phyloP scores from a whole-genome alignment of 53 echinoderm and acorn worm genomes.

The Echinarachnius parma region DNA sequence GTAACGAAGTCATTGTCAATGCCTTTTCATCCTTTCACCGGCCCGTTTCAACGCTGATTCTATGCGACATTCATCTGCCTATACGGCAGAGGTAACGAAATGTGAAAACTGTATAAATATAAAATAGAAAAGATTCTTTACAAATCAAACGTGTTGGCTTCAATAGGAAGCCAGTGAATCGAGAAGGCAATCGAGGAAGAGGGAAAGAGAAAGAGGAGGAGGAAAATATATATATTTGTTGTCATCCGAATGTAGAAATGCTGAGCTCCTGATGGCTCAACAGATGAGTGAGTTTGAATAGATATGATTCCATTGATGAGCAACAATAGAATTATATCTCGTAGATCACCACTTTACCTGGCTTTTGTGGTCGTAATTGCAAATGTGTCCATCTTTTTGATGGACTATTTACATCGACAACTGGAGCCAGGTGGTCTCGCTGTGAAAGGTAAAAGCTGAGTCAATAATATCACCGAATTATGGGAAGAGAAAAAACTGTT shows the following conservation, averaged over 20 bases:
- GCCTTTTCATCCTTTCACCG: no score
- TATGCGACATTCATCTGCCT: slow-evolving; percentile 31
- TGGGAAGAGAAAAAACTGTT: no score
- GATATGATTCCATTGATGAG: slow-evolving; percentile 26
- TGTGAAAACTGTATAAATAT: slow-evolving; percentile 43
- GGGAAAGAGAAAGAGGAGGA: no score
- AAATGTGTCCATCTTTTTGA: slow-evolving; percentile 36
- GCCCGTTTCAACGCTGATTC: no score
- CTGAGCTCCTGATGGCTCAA: background rate
- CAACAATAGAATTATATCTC: slow-evolving; percentile 1
- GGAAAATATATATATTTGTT: no score
- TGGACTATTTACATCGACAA: no score
- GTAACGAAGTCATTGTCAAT: slow-evolving; percentile 3
- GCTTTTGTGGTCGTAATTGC: slow-evolving; percentile 32
- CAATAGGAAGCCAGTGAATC: slow-evolving; percentile 39
- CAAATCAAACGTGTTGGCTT: slow-evolving; percentile 32
- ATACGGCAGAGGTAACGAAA: slow-evolving; percentile 41
- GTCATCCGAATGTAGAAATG: slow-evolving; percentile 28
- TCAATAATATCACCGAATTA: no score
- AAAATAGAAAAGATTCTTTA: slow-evolving; percentile 34
- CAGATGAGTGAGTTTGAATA: slow-evolving; percentile 10
- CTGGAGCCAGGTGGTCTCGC: no score
- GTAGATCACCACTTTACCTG: slow-evolving; percentile 34
- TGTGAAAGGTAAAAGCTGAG: no score
- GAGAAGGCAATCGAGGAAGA: background rate